A percentile compares a stretch with the other conserved stretches of the same genome.
Conservation (phyloP, 2,888 invertebrate genomes). For the Callyntrura guangdongensis region DNA sequence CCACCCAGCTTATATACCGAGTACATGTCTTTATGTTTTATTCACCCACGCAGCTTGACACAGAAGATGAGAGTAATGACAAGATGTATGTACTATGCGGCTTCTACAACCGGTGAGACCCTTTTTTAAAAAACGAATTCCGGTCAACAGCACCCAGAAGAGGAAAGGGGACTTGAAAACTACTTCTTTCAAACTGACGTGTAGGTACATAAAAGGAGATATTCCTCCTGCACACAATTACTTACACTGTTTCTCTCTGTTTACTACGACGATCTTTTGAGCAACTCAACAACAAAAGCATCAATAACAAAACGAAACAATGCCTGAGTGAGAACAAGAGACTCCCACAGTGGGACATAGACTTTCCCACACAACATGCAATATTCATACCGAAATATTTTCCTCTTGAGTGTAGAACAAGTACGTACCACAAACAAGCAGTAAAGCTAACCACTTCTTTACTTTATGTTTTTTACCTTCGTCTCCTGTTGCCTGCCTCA, state of each 20-base stretch:
- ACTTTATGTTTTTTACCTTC: not conserved
- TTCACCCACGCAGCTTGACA: constrained; percentile 27
- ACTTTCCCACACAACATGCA: constrained; percentile 75
- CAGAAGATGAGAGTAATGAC: not conserved
- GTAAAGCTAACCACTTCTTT: not conserved
- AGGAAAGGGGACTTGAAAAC: constrained; percentile 41
- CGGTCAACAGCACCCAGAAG: constrained; percentile 64
- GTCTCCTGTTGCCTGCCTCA: not conserved
- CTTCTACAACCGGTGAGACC: too few species aligned
- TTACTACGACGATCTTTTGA: constrained; percentile 35
- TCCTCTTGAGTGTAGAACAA: constrained; percentile 3
- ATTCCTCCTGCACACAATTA: not conserved
- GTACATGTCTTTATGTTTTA: not conserved
- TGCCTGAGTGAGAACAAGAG: constrained; percentile 71
- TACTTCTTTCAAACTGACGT: constrained; percentile 24
- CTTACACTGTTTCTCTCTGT: not conserved
- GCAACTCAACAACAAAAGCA: constrained; percentile 7
- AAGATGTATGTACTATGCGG: not conserved
- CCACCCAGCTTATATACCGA: too few species aligned
- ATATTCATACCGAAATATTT: constrained; percentile 71
- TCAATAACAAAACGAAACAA: constrained; percentile 45
- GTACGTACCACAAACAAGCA: constrained; percentile 30
- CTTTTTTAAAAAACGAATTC: constrained; percentile 56
- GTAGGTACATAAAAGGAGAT: constrained; percentile 2
- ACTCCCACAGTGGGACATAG: constrained; percentile 74